A percentile compares a stretch with the other conserved stretches of the same genome.
Conservation (phyloP, 2,113 vertebrate species). For the Daubentonia madagascariensis region DNA sequence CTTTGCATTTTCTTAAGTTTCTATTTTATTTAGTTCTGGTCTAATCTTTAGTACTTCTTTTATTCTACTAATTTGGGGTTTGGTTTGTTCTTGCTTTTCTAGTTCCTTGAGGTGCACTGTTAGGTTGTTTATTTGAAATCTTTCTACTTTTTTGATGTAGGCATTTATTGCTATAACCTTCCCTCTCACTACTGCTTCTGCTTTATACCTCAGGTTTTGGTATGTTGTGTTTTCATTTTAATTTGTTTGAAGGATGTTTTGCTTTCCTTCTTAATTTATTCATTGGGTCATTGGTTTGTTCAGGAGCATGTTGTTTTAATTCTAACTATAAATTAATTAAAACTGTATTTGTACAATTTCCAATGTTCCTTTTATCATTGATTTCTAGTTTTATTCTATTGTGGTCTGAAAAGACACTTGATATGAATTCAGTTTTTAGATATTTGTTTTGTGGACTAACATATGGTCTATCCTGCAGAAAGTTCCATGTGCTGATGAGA, state of each 20-base stretch:
- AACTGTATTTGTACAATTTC: neutral
- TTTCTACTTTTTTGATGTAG: neutral
- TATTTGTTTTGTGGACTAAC: neutral
- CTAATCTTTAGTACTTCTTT: neutral
- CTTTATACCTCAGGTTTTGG: neutral
- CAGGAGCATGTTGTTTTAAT: neutral
- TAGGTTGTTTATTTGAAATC: neutral
- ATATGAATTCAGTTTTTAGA: neutral
- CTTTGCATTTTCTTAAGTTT: neutral
- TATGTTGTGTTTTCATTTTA: neutral
- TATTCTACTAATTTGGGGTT: neutral
- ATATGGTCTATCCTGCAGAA: neutral
- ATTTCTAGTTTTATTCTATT: neutral
- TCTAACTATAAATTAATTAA: neutral
- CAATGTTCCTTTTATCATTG: neutral
- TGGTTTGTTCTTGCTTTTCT: neutral
- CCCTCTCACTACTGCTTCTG: neutral
- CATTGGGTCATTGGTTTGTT: neutral
- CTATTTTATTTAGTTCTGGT: neutral
- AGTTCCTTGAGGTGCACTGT: neutral
- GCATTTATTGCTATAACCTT: neutral
- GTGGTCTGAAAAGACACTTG: neutral
- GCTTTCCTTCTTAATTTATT: neutral
- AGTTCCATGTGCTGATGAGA: neutral
- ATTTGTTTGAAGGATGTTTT: neutral